Evolutionary conservation across 2,113 vertebrate genomes (phyloP).

Genomic region (Apistogramma diplotaenia): DNA sequence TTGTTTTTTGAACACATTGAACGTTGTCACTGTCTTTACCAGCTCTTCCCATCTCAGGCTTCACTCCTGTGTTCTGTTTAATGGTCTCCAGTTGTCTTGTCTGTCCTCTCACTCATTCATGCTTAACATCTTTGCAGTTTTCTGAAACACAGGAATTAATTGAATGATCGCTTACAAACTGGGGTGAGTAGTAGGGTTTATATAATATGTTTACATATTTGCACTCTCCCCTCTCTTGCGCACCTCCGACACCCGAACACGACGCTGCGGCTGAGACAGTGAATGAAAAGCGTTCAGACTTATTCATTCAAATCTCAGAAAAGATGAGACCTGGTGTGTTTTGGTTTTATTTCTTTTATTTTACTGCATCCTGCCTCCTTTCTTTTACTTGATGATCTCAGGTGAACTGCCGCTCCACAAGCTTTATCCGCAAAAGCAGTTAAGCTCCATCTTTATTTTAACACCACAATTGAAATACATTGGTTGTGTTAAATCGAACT

Average conservation of each 20-base stretch:
- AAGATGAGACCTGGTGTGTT: conserved; percentile 1
- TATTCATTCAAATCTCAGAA: conserved; percentile 54
- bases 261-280: conserved; percentile 43
- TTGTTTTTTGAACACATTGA: conserved; percentile 35
- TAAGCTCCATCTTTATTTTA: neutral
- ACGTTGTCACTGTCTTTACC: conserved; percentile 58
- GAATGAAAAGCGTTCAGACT: conserved; percentile 47
- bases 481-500: neutral
- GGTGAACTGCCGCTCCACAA: conserved; percentile 31
- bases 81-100: conserved; percentile 66
- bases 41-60: conserved; percentile 54
- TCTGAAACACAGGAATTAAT: conserved; percentile 85
- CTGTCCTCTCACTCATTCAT: conserved; percentile 75
- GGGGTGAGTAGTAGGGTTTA: conserved; percentile 79
- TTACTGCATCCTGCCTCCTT: conserved; percentile 40
- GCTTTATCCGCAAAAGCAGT: conserved; percentile 66
- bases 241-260: conserved; percentile 28
- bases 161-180: conserved; percentile 77
- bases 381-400: conserved; percentile 48
- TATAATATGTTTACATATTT: conserved; percentile 43
- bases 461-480: neutral
- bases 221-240: conserved; percentile 34
- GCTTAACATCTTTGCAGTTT: conserved; percentile 80
- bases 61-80: conserved; percentile 52
- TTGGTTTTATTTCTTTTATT: neutral